These are phyloP conservation scores for Psittacula echo DNA, from an alignment of 2,797 vertebrate genomes.

Conservation along the genomic window DNA sequence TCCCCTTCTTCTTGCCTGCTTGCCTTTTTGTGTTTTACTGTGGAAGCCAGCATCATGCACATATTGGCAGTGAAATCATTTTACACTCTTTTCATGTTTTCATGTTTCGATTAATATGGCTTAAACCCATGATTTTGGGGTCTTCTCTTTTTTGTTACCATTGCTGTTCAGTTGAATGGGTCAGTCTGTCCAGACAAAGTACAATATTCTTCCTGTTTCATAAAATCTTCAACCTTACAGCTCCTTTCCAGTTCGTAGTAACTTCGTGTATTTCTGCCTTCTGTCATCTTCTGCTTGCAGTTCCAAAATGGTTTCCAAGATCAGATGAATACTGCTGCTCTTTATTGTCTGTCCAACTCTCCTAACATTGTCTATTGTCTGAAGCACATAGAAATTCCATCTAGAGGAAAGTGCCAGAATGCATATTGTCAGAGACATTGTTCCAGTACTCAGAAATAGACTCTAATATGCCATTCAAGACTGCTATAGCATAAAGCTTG, in stretches of 20 bases:
- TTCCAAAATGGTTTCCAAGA: neutral
- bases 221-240: neutral
- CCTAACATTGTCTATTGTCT: neutral
- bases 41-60: neutral
- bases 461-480: slow-evolving; percentile 23
- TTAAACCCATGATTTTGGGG: neutral
- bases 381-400: neutral
- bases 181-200: neutral
- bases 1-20: neutral
- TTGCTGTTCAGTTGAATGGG: neutral
- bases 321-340: neutral
- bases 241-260: neutral
- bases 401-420: neutral
- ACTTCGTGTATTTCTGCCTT: neutral
- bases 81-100: neutral
- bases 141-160: neutral
- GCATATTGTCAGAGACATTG: slow-evolving; percentile 7
- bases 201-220: neutral
- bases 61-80: neutral
- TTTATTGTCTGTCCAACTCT: neutral
- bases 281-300: neutral
- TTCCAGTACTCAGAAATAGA: slow-evolving; percentile 21
- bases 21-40: neutral
- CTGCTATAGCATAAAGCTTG: neutral
- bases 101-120: neutral